Base-by-base conservation (phyloP, 2,113 vertebrate species). In the Pseudorasbora parva region DNA sequence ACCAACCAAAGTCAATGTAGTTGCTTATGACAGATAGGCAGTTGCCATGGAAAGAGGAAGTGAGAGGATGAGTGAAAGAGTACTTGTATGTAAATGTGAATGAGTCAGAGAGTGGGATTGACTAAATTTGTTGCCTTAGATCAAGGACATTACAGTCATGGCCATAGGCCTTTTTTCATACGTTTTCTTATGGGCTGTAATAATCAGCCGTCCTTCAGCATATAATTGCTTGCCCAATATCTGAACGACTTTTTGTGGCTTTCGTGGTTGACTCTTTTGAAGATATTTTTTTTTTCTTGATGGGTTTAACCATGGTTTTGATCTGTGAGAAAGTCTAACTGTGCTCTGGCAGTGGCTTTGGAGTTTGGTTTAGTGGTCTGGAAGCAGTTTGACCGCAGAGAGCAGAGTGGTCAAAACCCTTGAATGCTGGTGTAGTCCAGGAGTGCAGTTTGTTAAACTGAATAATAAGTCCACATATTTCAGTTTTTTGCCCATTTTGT, bases 51-150 rank as follows among this genome's bases (percentile, higher is more conserved):
- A 59, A 23, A n/a, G 89, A 88, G 87, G 89, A 89, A 90, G 41
- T 45, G 81, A 89, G 85, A 90, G 83, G n/a, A 57, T 23, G 25
- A 71, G 8, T 30, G 49, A 49, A 71, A 59, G 21, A 33, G 45
- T 33, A 30, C 82, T 56, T 87, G 83, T 84, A 54, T 85, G 84
- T 86, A 49, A 81, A 89, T 87, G 82, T 81, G 85, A 86, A 83
- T 84, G 49, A 54, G 49, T 54, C 51, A 54, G 5, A 19, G 15
- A 74, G 23, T 51, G 9, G 66, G 19, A 41, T n/a, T 21, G 51
- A 54, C 17, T 54, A 21, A 21, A 21, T 54, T 8, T 21, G 17
- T 8, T 69, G 66, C 21, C 73, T 56, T 76, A 14, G 4, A 75
- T 33, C 41, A n/a, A 71, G 30, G 30, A 49, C 71, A 33, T 19